These are phyloP conservation scores for Eustalomyia histrio DNA, from an alignment of 2,888 invertebrate genomes.

Conservation along the genomic window DNA sequence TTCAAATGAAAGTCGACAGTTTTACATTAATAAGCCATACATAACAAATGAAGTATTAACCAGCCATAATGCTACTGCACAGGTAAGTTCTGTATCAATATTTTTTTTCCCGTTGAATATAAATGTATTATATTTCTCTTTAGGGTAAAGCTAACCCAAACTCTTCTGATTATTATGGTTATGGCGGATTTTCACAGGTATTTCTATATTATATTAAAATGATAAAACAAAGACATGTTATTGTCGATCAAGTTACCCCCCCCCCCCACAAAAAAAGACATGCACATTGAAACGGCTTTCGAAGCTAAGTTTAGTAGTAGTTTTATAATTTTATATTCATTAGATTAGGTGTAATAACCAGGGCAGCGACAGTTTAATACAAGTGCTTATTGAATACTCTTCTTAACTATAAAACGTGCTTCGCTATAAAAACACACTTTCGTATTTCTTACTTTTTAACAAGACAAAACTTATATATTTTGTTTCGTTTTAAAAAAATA, in stretches of 20 bases:
- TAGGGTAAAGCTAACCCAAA: slow-evolving; percentile 67
- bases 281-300: no score
- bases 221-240: no score
- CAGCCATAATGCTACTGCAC: slow-evolving; percentile 34
- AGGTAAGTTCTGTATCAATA: slow-evolving; percentile 11
- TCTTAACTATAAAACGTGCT: no score
- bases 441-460: no score
- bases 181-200: slow-evolving; percentile 87
- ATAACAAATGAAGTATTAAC: slow-evolving; percentile 33
- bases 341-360: no score
- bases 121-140: slow-evolving; percentile 8
- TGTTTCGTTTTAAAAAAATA: no score
- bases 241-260: no score
- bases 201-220: slow-evolving; percentile 61
- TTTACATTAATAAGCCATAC: slow-evolving; percentile 47
- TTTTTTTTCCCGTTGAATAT: slow-evolving; percentile 4
- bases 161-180: slow-evolving; percentile 80
- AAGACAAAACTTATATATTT: no score
- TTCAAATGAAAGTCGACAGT: slow-evolving; percentile 39
- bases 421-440: no score
- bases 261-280: no score
- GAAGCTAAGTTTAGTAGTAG: neutral
- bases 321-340: neutral
- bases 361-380: no score
- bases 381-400: no score